Evolutionary conservation across 2,113 vertebrate genomes (phyloP), one percentile per base, ranked within the genome.

Genomic region (Pedionomus torquatus): DNA sequence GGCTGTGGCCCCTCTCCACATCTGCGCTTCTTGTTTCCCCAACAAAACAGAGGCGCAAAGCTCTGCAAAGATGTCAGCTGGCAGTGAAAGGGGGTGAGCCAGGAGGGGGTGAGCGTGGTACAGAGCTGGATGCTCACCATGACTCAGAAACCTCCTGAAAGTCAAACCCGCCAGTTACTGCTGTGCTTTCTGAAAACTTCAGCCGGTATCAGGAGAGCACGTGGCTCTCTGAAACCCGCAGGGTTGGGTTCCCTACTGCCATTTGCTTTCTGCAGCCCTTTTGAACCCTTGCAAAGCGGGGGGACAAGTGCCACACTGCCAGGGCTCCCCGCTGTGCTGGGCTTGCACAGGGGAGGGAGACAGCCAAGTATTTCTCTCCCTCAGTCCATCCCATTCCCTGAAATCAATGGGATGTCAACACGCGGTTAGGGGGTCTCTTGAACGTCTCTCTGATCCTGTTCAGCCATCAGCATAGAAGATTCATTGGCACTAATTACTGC

Each of bases 161-260:
- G 46, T 25, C 72, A 21, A 33, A 2, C 21, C 78, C 2, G 1
- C 31, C 2, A 2, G 25, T 17, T 10, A n/a, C 37, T 69, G 15
- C 35, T 17, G 35, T 0, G 23, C 61, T 41, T 57, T 57, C 70
- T 52, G 57, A 61, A 18, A 7, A 17, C 37, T 61, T 2, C 4
- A 7, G 9, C 13, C 2, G 1, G 52, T 14, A 14, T 3, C 17
- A 17, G 26, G 31, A 20, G 16, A 51, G 87, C 71, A 25, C 46
- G 3, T 14, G 1, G 4, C 5, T 1, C 52, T 54, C 43, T 48
- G 57, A 52, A 55, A 21, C 20, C 81, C 0, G 0, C 7, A 17
- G 65, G 51, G 16, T 0, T 70, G 81, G 8, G 35, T 31, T 37
- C 55, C 83, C 68, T 55, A 5, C 58, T n/a, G 72, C 58, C 33